Percentiles rank a stretch among this genome's conserved stretches.
phyloP scores from a whole-genome alignment of 2,797 vertebrate genomes.

The Sparidentex hasta region DNA sequence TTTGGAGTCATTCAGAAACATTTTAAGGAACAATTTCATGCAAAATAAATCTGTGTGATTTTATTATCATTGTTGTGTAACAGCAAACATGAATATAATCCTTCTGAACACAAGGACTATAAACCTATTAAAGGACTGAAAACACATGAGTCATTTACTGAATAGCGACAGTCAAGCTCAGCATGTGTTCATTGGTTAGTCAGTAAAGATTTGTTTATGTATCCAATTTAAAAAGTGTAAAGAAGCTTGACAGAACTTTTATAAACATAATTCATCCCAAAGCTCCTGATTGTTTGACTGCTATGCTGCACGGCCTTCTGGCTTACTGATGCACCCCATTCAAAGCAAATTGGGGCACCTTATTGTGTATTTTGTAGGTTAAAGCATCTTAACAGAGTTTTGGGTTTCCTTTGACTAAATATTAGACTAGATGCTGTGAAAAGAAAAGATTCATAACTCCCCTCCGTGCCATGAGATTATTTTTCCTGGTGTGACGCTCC shows the following conservation, averaged over 20 bases:
- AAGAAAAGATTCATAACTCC: background rate
- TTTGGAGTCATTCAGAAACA: background rate
- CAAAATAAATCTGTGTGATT: background rate
- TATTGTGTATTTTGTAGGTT: constrained; percentile 2
- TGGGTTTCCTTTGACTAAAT: constrained; percentile 7
- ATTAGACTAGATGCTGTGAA: background rate
- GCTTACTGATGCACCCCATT: background rate
- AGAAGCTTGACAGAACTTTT: background rate
- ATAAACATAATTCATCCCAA: background rate
- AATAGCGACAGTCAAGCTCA: too few species aligned
- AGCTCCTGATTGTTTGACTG: background rate
- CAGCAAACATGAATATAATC: background rate
- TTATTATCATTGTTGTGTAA: background rate
- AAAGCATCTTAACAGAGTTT: background rate
- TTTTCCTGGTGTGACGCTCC: background rate
- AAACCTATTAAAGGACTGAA: background rate
- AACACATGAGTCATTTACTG: background rate
- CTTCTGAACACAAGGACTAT: background rate
- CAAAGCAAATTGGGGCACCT: background rate
- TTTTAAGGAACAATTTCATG: background rate
- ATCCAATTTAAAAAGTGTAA: background rate
- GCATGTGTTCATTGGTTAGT: background rate
- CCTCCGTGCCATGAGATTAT: background rate
- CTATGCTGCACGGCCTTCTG: background rate
- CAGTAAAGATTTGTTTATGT: background rate